Evolutionary conservation across 2,888 invertebrate genomes (phyloP).

Genomic region (Rhingia rostrata): DNA sequence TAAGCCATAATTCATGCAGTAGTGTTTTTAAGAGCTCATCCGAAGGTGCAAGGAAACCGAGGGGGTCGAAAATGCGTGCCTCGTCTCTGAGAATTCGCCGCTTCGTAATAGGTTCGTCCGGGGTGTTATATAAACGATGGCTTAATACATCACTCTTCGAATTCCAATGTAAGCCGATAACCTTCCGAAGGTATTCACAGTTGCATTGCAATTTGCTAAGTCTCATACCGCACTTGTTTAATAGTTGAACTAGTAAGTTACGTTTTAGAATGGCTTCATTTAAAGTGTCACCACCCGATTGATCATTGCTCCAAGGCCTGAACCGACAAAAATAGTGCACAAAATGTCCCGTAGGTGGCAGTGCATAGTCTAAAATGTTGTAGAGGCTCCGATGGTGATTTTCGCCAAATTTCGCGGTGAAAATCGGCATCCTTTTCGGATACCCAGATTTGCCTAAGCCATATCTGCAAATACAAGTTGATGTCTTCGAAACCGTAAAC

Average conservation of each 20-base stretch:
- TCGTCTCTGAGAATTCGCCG: neutral
- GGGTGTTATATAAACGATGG: neutral
- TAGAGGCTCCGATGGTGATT: too few species aligned
- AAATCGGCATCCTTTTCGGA: slow-evolving; percentile 44
- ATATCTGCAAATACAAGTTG: too few species aligned
- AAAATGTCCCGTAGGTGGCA: slow-evolving; percentile 70
- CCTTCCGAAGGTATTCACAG: slow-evolving; percentile 5
- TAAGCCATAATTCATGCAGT: too few species aligned
- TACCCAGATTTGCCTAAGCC: slow-evolving; percentile 61
- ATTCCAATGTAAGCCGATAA: too few species aligned
- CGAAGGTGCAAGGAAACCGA: neutral
- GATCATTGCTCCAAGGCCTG: slow-evolving; percentile 57
- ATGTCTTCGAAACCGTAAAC: too few species aligned
- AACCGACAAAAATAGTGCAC: slow-evolving; percentile 63
- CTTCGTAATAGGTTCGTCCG: neutral
- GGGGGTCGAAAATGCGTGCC: neutral
- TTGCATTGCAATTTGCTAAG: slow-evolving; percentile 19
- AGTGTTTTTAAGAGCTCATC: neutral
- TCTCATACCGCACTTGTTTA: slow-evolving; percentile 54
- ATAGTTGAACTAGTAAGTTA: neutral
- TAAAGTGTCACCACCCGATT: slow-evolving; percentile 50
- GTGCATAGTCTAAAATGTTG: slow-evolving; percentile 57
- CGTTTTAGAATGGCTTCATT: slow-evolving; percentile 11
- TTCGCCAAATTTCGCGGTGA: slow-evolving; percentile 70
- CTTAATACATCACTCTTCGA: neutral